Percentiles rank a stretch among this genome's conserved stretches.
Conservation (phyloP, 2,797 vertebrate genomes). For the Gobionotothen gibberifrons region DNA sequence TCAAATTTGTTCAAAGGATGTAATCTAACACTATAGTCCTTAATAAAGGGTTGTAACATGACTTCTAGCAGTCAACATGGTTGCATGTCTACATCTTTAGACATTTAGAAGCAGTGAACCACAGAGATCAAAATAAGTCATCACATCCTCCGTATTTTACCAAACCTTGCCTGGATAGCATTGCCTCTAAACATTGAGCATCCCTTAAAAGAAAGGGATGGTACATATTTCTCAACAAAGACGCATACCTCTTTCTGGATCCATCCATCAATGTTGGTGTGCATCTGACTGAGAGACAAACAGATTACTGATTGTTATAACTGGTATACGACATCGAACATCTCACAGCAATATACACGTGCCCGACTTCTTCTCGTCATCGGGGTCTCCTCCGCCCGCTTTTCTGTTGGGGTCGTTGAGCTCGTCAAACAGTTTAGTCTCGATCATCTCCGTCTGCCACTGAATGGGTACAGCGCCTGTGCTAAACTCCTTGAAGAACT, state of each 20-base stretch:
- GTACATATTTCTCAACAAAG: conserved; percentile 32
- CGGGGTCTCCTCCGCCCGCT: conserved; percentile 70
- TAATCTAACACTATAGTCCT: conserved; percentile 42
- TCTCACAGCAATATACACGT: conserved; percentile 90
- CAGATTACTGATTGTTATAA: conserved; percentile 29
- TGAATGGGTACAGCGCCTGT: conserved; percentile 89
- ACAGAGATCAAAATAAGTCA: conserved; percentile 33
- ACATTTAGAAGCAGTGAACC: conserved; percentile 54
- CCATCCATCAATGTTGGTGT: conserved; percentile 41
- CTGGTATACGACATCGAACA: conserved; percentile 18
- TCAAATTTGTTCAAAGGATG: conserved; percentile 5
- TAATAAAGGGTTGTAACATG: conserved; percentile 28
- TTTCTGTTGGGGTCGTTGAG: conserved; percentile 91
- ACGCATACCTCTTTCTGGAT: conserved; percentile 43
- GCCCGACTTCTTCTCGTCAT: conserved; percentile 87
- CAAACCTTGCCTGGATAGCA: conserved; percentile 38
- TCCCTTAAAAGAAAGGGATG: conserved; percentile 25
- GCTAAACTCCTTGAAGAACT: conserved; percentile 92
- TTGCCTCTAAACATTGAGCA: conserved; percentile 48
- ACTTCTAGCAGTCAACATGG: conserved; percentile 35
- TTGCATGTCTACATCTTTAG: conserved; percentile 54
- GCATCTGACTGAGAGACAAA: conserved; percentile 48
- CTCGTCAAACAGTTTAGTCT: conserved; percentile 92
- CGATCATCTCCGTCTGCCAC: conserved; percentile 94
- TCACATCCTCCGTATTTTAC: conserved; percentile 41